These are phyloP conservation scores for Chymomyza caudatula DNA, from an alignment of 2,888 invertebrate species.

Conservation along the genomic window DNA sequence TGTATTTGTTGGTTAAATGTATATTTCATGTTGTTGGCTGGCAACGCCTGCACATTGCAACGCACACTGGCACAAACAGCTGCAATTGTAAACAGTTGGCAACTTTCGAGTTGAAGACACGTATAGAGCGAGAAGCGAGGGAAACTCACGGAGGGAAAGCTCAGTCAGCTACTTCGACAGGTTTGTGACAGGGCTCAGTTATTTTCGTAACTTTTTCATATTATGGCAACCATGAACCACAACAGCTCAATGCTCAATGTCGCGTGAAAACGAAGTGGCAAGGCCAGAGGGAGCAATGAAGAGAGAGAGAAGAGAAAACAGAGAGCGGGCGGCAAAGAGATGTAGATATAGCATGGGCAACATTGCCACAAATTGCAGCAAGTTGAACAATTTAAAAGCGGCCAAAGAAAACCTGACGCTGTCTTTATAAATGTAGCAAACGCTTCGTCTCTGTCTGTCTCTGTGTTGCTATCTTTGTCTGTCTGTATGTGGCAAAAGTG, in stretches of 20 bases:
- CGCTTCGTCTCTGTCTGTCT: constrained; percentile 14
- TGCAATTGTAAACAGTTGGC: constrained; percentile 31
- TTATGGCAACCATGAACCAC: constrained; percentile 42
- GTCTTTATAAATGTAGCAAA: neutral
- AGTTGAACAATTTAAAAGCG: constrained; percentile 43
- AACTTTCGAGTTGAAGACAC: constrained; percentile 28
- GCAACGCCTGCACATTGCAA: constrained; percentile 15
- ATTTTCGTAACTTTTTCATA: constrained; percentile 46
- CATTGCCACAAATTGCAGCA: constrained; percentile 13
- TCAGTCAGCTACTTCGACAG: constrained; percentile 62
- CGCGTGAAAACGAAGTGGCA: constrained; percentile 30
- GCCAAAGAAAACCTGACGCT: constrained; percentile 29
- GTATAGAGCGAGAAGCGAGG: constrained; percentile 27
- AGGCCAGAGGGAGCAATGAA: neutral
- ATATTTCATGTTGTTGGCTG: constrained; percentile 45
- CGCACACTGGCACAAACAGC: constrained; percentile 20
- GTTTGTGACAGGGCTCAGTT: constrained; percentile 46
- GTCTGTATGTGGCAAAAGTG: constrained; percentile 36
- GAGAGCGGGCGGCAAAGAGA: neutral
- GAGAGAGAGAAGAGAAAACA: neutral
- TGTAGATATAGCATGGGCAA: neutral
- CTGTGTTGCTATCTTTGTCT: neutral
- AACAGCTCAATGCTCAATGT: constrained; percentile 41
- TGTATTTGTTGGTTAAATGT: constrained; percentile 45
- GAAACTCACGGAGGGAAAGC: neutral